These are phyloP conservation scores for Cynocephalus volans DNA, from an alignment of 2,113 vertebrate species.

Conservation along the genomic window DNA sequence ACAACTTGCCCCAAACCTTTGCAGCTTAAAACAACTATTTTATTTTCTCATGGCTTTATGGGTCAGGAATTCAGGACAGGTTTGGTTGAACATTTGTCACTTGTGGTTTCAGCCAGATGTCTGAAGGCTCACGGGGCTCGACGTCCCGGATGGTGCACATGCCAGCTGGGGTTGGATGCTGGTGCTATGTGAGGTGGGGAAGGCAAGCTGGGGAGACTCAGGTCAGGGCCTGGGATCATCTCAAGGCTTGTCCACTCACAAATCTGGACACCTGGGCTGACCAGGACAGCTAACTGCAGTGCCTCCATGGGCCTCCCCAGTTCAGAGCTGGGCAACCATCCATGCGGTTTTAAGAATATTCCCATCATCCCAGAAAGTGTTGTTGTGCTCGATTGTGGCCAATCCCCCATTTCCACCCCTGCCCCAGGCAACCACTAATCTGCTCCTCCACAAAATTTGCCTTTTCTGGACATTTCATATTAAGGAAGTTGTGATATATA, in stretches of 20 bases:
- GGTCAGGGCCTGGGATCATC: background rate
- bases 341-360: background rate
- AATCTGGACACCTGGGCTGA: background rate
- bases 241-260: background rate
- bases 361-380: background rate
- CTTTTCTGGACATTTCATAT: background rate
- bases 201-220: background rate
- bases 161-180: background rate
- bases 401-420: background rate
- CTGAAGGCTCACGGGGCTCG: background rate
- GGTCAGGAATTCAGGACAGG: background rate
- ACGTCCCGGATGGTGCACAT: background rate
- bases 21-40: background rate
- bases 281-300: background rate
- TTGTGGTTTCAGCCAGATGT: too few species aligned
- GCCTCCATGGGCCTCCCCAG: too few species aligned
- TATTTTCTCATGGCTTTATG: background rate
- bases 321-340: background rate
- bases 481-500: fast-evolving
- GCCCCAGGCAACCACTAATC: too few species aligned
- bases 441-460: background rate
- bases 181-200: fast-evolving
- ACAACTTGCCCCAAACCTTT: background rate
- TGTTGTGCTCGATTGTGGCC: background rate
- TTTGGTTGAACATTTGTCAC: background rate